These are phyloP conservation scores for Hyles euphorbiae DNA, from an alignment of 1,140 invertebrate genomes.

Conservation along the genomic window DNA sequence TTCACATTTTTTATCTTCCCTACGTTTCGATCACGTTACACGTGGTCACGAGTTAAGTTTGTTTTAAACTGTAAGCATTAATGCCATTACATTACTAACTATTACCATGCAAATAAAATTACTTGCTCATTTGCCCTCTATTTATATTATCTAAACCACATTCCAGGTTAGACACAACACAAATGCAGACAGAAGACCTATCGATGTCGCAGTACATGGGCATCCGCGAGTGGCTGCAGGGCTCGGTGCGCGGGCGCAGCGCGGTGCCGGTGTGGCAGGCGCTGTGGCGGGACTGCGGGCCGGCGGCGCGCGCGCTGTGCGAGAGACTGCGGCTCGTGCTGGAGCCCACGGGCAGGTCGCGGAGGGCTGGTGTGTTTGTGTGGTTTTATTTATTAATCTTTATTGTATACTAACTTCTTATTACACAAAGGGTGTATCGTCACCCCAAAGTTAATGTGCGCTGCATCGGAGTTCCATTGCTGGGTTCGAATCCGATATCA, in stretches of 20 bases:
- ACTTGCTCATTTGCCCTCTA: not conserved
- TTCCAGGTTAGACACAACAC: constrained; percentile 30
- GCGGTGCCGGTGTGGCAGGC: constrained; percentile 45
- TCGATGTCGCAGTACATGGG: constrained; percentile 46
- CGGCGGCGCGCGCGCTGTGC: constrained; percentile 91
- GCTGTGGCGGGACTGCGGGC: constrained; percentile 76
- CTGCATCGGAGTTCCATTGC: too few relatives aligned
- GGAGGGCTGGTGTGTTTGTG: constrained; percentile 85
- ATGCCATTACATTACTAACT: too few relatives aligned
- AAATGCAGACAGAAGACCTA: constrained; percentile 35
- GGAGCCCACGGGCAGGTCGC: constrained; percentile 95
- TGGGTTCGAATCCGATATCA: too few relatives aligned
- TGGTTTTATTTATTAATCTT: too few relatives aligned
- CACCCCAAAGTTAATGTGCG: too few relatives aligned
- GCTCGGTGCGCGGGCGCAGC: not conserved
- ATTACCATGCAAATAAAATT: not conserved
- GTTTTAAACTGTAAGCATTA: too few relatives aligned
- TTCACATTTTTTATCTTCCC: too few relatives aligned
- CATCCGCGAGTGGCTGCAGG: constrained; percentile 38
- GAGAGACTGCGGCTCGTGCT: constrained; percentile 95
- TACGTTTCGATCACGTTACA: too few relatives aligned
- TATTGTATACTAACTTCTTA: too few relatives aligned
- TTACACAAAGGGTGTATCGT: too few relatives aligned
- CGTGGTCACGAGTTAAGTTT: too few relatives aligned
- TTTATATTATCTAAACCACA: not conserved